Conservation (phyloP, 2,888 invertebrate genomes). For the Phalangium opilio region DNA sequence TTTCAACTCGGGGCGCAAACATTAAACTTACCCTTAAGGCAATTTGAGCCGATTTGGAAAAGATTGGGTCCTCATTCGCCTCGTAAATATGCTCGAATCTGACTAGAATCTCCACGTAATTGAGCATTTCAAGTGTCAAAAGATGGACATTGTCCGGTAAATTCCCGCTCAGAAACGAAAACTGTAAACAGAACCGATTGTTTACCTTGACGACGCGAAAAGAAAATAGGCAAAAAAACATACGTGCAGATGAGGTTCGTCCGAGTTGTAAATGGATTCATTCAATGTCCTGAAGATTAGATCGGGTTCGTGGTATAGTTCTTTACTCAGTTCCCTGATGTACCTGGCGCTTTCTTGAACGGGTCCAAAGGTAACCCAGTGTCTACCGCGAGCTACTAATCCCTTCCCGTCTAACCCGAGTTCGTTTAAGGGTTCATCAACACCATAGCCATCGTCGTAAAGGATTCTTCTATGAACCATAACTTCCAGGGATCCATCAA, state of each 20-base stretch:
- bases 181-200: constrained; percentile 1
- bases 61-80: constrained; percentile 8
- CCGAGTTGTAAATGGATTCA: not conserved
- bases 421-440: constrained; percentile 79
- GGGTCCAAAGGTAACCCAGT: constrained; percentile 11
- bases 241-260: not conserved
- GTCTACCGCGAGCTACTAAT: constrained; percentile 48
- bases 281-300: not conserved
- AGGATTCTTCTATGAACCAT: constrained; percentile 74
- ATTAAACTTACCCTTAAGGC: constrained; percentile 8
- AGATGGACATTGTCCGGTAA: constrained; percentile 19
- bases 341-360: constrained; percentile 7
- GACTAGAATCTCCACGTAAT: constrained; percentile 10
- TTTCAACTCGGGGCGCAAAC: not conserved
- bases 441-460: constrained; percentile 81
- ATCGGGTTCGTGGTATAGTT: constrained; percentile 12
- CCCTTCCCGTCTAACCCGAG: constrained; percentile 46
- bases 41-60: constrained; percentile 11
- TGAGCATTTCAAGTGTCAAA: constrained; percentile 16
- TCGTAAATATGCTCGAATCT: constrained; percentile 19
- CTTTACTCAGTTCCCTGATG: constrained; percentile 10
- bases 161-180: constrained; percentile 9
- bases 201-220: not conserved
- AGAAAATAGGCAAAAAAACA: not conserved
- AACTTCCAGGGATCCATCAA: constrained; percentile 57